A percentile compares a stretch with the other conserved stretches of the same genome.
These are phyloP conservation scores for Euzophera pinguis DNA, from an alignment of 2,888 invertebrate species.

Conservation along the genomic window DNA sequence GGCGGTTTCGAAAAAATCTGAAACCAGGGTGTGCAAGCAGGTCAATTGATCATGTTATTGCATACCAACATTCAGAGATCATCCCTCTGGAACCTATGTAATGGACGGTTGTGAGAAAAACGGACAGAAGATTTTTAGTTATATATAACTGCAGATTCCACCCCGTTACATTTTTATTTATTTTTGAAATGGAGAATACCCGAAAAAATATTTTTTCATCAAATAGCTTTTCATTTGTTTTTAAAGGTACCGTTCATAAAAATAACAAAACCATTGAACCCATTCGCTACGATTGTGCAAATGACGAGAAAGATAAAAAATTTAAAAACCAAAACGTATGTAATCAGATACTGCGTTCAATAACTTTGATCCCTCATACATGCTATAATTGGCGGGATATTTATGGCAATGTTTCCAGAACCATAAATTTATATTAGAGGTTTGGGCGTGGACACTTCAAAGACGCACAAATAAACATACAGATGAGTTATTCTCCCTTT, in stretches of 20 bases:
- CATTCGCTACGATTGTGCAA: too few species aligned
- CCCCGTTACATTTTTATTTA: not conserved
- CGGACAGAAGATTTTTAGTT: not conserved
- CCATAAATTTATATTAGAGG: slow-evolving; percentile 10
- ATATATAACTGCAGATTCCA: not conserved
- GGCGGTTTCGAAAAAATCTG: too few species aligned
- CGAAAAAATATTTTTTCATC: too few species aligned
- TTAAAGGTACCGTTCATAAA: too few species aligned
- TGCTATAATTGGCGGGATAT: slow-evolving; percentile 3
- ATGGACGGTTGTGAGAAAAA: not conserved
- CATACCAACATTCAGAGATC: slow-evolving; percentile 12
- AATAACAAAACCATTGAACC: too few species aligned
- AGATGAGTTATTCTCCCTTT: slow-evolving; percentile 7
- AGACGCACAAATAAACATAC: slow-evolving; percentile 9
- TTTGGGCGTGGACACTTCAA: slow-evolving; percentile 14
- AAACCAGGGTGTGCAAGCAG: too few species aligned
- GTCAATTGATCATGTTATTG: too few species aligned
- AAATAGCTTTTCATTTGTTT: too few species aligned
- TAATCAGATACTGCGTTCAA: not conserved
- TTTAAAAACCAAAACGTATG: not conserved
- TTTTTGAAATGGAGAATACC: not conserved
- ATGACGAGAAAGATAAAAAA: too few species aligned
- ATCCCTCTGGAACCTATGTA: slow-evolving; percentile 6
- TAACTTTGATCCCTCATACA: slow-evolving; percentile 8
- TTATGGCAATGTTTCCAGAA: slow-evolving; percentile 6